These are phyloP conservation scores for Andrena marginata DNA, from an alignment of 2,888 invertebrate genomes.

Conservation along the genomic window DNA sequence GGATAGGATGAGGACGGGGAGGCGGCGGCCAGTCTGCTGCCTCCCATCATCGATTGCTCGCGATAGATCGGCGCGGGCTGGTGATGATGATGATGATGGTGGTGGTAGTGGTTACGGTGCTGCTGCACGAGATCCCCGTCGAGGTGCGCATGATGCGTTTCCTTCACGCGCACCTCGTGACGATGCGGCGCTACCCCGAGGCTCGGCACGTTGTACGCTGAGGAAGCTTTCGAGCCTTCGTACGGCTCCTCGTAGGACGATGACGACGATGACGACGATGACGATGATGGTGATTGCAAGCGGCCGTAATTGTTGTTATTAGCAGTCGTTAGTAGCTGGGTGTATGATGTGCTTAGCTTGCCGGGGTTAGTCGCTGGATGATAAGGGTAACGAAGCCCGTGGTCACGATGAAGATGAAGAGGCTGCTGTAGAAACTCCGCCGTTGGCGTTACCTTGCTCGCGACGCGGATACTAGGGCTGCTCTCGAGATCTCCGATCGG, in stretches of 20 bases:
- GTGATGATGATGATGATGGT: conserved; percentile 53
- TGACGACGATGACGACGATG: conserved; percentile 59
- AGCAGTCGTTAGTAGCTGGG: conserved; percentile 73
- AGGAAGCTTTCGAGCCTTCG: conserved; percentile 32
- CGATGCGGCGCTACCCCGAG: conserved; percentile 35
- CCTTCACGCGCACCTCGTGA: conserved; percentile 66
- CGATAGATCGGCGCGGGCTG: conserved; percentile 51
- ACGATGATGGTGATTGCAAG: conserved; percentile 72
- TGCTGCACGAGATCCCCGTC: conserved; percentile 57
- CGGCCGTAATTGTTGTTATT: conserved; percentile 74
- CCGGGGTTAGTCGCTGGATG: conserved; percentile 72
- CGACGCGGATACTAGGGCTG: conserved; percentile 78
- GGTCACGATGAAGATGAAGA: conserved; percentile 73
- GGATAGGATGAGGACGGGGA: conserved; percentile 41
- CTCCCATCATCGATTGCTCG: conserved; percentile 54
- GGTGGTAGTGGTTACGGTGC: conserved; percentile 49
- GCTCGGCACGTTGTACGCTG: conserved; percentile 28
- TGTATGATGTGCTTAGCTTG: conserved; percentile 69
- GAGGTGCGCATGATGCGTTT: conserved; percentile 58
- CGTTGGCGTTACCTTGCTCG: conserved; percentile 83
- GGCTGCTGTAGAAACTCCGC: conserved; percentile 80
- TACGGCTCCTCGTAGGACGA: conserved; percentile 52
- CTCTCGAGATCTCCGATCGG: conserved; percentile 80
- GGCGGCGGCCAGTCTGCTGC: conserved; percentile 9
- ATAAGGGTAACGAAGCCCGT: conserved; percentile 73